Conservation (phyloP, 2,113 vertebrate genomes). For the Cyanoramphus novaezelandiae region DNA sequence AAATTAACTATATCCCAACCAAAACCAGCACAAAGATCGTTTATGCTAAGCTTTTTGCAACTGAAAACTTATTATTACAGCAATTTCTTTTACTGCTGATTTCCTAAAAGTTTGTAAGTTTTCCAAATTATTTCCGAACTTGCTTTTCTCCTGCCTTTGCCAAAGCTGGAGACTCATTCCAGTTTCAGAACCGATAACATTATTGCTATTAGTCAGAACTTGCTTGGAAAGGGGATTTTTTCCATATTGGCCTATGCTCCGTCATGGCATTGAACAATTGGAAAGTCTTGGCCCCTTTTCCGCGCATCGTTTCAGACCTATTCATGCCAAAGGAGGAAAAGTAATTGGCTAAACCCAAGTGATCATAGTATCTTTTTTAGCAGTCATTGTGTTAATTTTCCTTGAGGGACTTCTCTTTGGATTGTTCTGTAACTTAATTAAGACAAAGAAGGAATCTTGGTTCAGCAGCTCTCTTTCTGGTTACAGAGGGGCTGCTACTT, state of each 20-base stretch:
- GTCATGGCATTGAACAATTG: not conserved
- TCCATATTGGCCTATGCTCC: not conserved
- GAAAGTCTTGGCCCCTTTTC: constrained; percentile 23
- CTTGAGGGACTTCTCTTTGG: not conserved
- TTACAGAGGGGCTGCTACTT: not conserved
- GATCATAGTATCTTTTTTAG: not conserved
- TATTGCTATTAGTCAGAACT: not conserved
- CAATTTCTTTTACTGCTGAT: not conserved
- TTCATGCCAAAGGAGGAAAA: constrained; percentile 26
- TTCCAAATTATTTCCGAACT: not conserved
- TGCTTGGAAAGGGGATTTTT: not conserved
- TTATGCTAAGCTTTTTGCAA: not conserved
- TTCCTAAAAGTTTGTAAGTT: not conserved
- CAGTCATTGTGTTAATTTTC: not conserved
- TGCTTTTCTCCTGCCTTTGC: not conserved
- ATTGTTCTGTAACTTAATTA: not conserved
- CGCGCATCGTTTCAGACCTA: not conserved
- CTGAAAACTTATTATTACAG: not conserved
- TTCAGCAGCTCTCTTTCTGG: not conserved
- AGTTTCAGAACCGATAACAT: not conserved
- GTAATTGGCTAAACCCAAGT: not conserved
- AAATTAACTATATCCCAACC: not conserved
- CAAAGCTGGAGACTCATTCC: not conserved
- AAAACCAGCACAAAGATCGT: not conserved
- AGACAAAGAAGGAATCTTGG: not conserved